Conservation (phyloP, 2,797 vertebrate species). For the Anableps anableps region DNA sequence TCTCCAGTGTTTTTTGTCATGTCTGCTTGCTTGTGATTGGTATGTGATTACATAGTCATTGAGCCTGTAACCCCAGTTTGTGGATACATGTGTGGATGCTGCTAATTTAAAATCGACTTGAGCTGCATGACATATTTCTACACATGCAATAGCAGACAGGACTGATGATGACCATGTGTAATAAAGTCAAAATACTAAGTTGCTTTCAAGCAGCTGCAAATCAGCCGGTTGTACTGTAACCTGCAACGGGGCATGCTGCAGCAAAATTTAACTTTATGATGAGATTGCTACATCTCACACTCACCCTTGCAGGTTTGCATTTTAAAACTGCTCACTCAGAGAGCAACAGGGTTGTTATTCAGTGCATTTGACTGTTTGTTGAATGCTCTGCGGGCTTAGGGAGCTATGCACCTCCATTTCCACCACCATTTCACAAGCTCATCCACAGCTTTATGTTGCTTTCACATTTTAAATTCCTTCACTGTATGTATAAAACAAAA, state of each 20-base stretch:
- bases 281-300: constrained; percentile 12
- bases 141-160: neutral
- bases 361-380: constrained; percentile 13
- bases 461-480: neutral
- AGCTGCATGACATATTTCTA: neutral
- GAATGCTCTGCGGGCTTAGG: neutral
- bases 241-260: constrained; percentile 23
- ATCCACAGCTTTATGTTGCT: constrained; percentile 19
- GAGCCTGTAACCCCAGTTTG: constrained; percentile 51
- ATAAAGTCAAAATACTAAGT: constrained; percentile 22
- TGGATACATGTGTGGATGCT: constrained; percentile 24
- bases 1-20: constrained; percentile 15
- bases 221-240: constrained; percentile 44
- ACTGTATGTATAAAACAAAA: neutral
- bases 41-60: constrained; percentile 66
- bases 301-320: constrained; percentile 12
- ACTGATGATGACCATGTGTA: constrained; percentile 20
- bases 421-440: constrained; percentile 16
- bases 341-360: constrained; percentile 9
- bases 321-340: constrained; percentile 17
- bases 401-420: constrained; percentile 4
- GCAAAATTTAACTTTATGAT: constrained; percentile 42
- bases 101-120: constrained; percentile 11
- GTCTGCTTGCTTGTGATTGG: constrained; percentile 42
- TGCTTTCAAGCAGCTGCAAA: constrained; percentile 16